Base-by-base conservation (phyloP, 2,888 invertebrate genomes). In the Cetonia aurata region DNA sequence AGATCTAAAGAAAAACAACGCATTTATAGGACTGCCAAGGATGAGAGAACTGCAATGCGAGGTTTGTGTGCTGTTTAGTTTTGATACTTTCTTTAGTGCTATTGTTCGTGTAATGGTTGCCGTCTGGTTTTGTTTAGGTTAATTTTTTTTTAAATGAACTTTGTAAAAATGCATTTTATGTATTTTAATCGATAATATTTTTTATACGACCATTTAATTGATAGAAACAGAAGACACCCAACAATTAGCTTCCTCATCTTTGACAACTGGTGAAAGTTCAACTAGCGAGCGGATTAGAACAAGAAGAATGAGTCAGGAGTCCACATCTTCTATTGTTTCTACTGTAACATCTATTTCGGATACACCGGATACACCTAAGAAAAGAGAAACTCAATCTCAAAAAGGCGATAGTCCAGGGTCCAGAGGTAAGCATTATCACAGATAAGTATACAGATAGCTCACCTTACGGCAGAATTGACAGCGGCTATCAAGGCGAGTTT, bases 241-340 rank as follows among this genome's bases (percentile, higher is more conserved):
- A 12, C 3, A 48, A 9, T 48, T 48, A 48, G 48, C 13, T 48
- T 10, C 15, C 31, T 31, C 62, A 60, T 50, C 62, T 37, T 37
- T 10, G 4, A 37, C 37, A 48, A 9, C 50, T 6, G 1, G 9
- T 37, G 50, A 8, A n/a, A 52, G 17, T 50, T 50, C 50, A 50
- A 13, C 9, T 37, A 4, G 41, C n/a, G 41, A 10, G 1, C 62
- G 62, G 1, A 19, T 65, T 12, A 52, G 8, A 15, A 65, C 62
- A 10, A 13, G 62, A 37, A 50, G 62, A 37, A 65, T 52, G 50
- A 65, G 62, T 12, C 62, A 50, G 9, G 62, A 65, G 37, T 65
- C 62, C n/a, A 17, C 19, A 37, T 65, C 62, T 17, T 65, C 62
- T 15, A 17, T 50, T 19, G 33, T 15, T 33, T 65, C 62, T 25